Evolutionary conservation across 2,797 vertebrate species (phyloP).

Genomic region (Manis javanica): DNA sequence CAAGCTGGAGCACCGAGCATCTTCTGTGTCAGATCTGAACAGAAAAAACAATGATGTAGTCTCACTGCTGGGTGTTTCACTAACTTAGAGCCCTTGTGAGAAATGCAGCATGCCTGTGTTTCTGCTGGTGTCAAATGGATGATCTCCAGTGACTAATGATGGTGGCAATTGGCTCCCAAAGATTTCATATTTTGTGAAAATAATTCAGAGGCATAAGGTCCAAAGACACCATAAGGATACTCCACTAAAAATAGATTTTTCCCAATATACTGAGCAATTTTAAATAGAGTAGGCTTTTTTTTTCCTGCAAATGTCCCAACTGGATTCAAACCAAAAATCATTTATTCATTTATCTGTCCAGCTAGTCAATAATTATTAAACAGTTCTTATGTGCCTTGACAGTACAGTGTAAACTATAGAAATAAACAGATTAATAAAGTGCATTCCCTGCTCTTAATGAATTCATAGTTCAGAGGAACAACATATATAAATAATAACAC

Average conservation of each 20-base stretch:
- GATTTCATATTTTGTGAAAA: slow-evolving; percentile 67
- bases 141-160: slow-evolving; percentile 55
- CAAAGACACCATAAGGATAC: slow-evolving; percentile 45
- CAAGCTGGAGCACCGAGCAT: not conserved
- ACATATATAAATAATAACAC: slow-evolving; percentile 10
- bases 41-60: slow-evolving; percentile 46
- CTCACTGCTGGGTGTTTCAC: not conserved
- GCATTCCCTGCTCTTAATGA: not conserved
- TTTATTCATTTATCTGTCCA: not conserved
- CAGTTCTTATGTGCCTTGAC: not conserved
- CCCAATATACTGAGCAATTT: slow-evolving; percentile 28
- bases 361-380: slow-evolving; percentile 27
- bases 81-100: slow-evolving; percentile 37
- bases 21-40: not conserved
- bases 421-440: slow-evolving; percentile 27
- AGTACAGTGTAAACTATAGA: not conserved
- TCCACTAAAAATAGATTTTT: slow-evolving; percentile 44
- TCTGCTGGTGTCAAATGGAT: slow-evolving; percentile 61
- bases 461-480: not conserved
- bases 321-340: slow-evolving; percentile 27
- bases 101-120: not conserved
- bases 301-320: not conserved
- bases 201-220: slow-evolving; percentile 52
- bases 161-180: slow-evolving; percentile 46
- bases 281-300: slow-evolving; percentile 15